Conservation (phyloP, 2,797 vertebrate genomes). For the Anniella stebbinsi region DNA sequence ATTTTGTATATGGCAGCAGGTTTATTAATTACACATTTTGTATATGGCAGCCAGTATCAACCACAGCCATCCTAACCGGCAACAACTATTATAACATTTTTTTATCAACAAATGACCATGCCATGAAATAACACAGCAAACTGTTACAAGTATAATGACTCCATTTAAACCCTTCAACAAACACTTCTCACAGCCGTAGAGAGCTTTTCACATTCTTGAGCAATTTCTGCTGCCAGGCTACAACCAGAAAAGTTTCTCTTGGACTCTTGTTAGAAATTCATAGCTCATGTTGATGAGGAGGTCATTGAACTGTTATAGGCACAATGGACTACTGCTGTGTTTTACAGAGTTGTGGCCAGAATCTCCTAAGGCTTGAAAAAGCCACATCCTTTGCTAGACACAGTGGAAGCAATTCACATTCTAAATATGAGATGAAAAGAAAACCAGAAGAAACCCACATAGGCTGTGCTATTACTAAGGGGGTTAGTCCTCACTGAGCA, state of each 20-base stretch:
- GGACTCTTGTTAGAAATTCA: slow-evolving; percentile 57
- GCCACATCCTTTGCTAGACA: slow-evolving; percentile 55
- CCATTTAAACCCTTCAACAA: slow-evolving; percentile 59
- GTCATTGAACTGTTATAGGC: slow-evolving; percentile 62
- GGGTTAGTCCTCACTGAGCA: slow-evolving; percentile 47
- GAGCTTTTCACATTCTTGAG: slow-evolving; percentile 47
- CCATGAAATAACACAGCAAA: slow-evolving; percentile 60
- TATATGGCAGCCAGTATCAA: slow-evolving; percentile 66
- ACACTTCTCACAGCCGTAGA: slow-evolving; percentile 33
- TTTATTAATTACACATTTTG: slow-evolving; percentile 64
- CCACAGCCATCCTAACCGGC: slow-evolving; percentile 61
- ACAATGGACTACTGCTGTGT: slow-evolving; percentile 57
- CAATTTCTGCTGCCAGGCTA: slow-evolving; percentile 62
- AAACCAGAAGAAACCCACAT: slow-evolving; percentile 36
- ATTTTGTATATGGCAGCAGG: slow-evolving; percentile 56
- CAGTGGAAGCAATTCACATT: slow-evolving; percentile 37
- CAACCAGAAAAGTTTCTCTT: slow-evolving; percentile 51
- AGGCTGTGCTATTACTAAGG: slow-evolving; percentile 27
- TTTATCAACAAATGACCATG: slow-evolving; percentile 53
- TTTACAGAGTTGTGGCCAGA: slow-evolving; percentile 51
- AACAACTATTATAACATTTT: slow-evolving; percentile 64
- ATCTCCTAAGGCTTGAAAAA: slow-evolving; percentile 57
- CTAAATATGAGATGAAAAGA: slow-evolving; percentile 40
- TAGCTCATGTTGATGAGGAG: slow-evolving; percentile 58
- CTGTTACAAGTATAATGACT: slow-evolving; percentile 44